Evolutionary conservation across 23 tunicate species (phyloP), one percentile per base, ranked within the genome.

Genomic region (Ascidia mentula): DNA sequence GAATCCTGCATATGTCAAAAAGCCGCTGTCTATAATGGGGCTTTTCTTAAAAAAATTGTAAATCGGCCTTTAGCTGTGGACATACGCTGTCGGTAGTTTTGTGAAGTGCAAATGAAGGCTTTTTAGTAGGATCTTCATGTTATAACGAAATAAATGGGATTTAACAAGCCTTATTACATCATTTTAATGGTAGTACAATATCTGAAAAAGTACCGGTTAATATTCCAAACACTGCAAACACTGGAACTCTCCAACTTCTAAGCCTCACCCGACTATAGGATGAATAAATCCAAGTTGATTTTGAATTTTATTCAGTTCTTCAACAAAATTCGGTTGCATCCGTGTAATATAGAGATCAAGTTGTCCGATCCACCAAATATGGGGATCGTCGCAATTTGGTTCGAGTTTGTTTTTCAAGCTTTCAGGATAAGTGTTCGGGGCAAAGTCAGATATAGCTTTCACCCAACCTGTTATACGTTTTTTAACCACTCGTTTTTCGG

Each of bases 301-400:
- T 1, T 53, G 22, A 6, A 5, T 3, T 53, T 53, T 53, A 5
- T 53, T 53, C 13, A 53, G 65, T 3, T 26, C 65, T 28, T 53
- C 28, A 9, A 28, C 1, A 53, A 53, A 28, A 3, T 53, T 53
- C 24, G 65, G 65, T 9, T 53, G 65, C 22, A 28, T 26, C 1
- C 65, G 65, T 20, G 65, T 53, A 53, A 53, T 53, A 28, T 53
- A 53, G 28, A 53, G n/a, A n/a, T n/a, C n/a, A n/a, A n/a, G n/a
- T n/a, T n/a, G n/a, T n/a, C n/a, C n/a, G n/a, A n/a, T n/a, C 65
- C 65, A 53, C 65, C 65, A 53, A 53, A 53, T 9, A 20, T 53
- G 65, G 13, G 65, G 65, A 5, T 53, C 13, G 65, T 28, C 24
- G 13, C 24, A 53, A 20, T 20, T 20, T 6, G 65, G 65, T 53